A percentile compares a stretch with the other conserved stretches of the same genome.
These are phyloP conservation scores for Semnornis frantzii DNA, from an alignment of 2,113 vertebrate species.

Conservation along the genomic window DNA sequence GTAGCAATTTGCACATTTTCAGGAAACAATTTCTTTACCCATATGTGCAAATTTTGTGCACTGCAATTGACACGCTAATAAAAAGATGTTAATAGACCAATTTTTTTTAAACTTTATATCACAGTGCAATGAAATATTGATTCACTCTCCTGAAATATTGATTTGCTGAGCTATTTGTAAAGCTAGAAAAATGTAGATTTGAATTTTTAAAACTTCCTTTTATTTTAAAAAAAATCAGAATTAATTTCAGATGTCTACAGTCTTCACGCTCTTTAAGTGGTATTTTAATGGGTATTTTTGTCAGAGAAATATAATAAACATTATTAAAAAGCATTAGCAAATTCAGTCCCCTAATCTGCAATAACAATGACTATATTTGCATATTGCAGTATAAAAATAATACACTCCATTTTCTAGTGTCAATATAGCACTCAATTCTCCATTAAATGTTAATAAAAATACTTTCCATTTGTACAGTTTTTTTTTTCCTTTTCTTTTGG, in stretches of 20 bases:
- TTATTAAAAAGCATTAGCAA: conserved; percentile 61
- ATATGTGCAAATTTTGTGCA: conserved; percentile 55
- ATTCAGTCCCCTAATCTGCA: conserved; percentile 41
- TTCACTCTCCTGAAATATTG: conserved; percentile 66
- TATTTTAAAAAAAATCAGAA: not conserved
- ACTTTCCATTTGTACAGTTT: not conserved
- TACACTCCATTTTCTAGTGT: conserved; percentile 40
- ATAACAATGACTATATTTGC: conserved; percentile 52
- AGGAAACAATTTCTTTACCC: conserved; percentile 61
- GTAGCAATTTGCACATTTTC: conserved; percentile 71
- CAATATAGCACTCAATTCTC: conserved; percentile 25
- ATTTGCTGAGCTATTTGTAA: conserved; percentile 57
- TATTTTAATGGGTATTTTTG: conserved; percentile 43
- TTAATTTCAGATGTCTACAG: conserved; percentile 29
- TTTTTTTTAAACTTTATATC: conserved; percentile 44
- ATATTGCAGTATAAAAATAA: conserved; percentile 23
- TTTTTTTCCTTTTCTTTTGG: not conserved
- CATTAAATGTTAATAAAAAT: conserved; percentile 36
- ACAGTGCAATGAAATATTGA: conserved; percentile 46
- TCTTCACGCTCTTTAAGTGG: conserved; percentile 31
- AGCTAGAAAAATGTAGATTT: conserved; percentile 35
- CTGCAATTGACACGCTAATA: conserved; percentile 37
- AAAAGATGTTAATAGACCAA: conserved; percentile 56
- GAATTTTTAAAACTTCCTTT: conserved; percentile 40
- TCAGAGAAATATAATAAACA: conserved; percentile 53